phyloP scores from a whole-genome alignment of 2,113 vertebrate species.

The Pristiophorus japonicus region DNA sequence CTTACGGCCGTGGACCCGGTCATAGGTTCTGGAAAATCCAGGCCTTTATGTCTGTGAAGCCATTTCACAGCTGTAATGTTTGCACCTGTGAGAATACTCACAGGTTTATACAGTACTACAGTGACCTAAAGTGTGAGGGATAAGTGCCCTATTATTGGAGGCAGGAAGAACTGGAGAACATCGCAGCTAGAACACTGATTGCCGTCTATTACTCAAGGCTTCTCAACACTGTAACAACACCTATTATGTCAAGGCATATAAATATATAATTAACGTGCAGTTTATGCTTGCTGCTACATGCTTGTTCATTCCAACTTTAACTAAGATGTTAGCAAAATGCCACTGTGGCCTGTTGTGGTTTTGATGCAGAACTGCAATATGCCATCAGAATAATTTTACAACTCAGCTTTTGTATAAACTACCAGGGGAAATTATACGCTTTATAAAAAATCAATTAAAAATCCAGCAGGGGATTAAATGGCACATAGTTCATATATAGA shows the following conservation, averaged over 20 bases:
- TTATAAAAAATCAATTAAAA: background rate
- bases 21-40: too few species aligned
- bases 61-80: too few species aligned
- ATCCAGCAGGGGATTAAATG: background rate
- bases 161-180: background rate
- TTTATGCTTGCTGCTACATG: background rate
- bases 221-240: background rate
- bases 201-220: background rate
- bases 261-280: background rate
- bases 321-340: background rate
- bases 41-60: background rate
- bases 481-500: background rate
- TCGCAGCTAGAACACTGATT: background rate
- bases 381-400: background rate
- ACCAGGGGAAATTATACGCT: background rate
- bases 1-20: too few species aligned
- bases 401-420: background rate
- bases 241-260: background rate
- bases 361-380: background rate
- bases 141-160: background rate
- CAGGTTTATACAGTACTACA: too few species aligned
- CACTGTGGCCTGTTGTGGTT: background rate
- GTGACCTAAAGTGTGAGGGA: background rate
- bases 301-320: slow-evolving; percentile 4
- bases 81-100: too few species aligned